Conservation (phyloP, 2,797 vertebrate species). For the Potorous gilbertii region DNA sequence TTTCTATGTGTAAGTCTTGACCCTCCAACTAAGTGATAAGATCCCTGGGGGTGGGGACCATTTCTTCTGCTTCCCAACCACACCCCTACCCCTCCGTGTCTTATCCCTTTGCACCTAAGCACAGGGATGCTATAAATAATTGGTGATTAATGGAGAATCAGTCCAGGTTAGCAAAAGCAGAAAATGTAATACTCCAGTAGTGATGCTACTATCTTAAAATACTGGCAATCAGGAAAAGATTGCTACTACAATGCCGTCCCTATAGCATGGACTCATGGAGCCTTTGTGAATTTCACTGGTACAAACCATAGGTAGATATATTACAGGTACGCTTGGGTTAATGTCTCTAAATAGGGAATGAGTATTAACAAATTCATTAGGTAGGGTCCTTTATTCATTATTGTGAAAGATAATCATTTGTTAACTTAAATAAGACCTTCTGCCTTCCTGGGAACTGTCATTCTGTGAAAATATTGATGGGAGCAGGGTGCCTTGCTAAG, state of each 20-base stretch:
- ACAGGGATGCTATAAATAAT: background rate
- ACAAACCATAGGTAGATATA: background rate
- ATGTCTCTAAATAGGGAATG: background rate
- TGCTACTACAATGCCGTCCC: background rate
- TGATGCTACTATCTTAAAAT: background rate
- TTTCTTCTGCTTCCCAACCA: background rate
- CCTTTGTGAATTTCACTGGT: background rate
- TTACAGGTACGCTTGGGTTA: background rate
- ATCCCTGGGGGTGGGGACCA: conserved; percentile 5
- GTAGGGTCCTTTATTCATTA: background rate
- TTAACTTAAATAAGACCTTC: background rate
- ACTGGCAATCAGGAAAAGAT: background rate
- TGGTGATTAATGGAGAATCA: background rate
- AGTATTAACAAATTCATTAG: background rate
- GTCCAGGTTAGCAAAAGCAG: background rate
- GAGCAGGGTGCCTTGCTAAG: background rate
- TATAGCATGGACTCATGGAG: background rate
- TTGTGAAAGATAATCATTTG: conserved; percentile 5
- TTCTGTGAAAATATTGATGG: background rate
- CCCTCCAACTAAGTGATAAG: conserved; percentile 33
- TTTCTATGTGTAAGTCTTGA: conserved; percentile 43
- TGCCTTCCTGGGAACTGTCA: background rate
- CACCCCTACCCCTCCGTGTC: background rate
- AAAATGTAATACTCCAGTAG: background rate
- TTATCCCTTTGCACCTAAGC: background rate